Conservation (phyloP, 2,113 vertebrate genomes). For the Colinus virginianus region DNA sequence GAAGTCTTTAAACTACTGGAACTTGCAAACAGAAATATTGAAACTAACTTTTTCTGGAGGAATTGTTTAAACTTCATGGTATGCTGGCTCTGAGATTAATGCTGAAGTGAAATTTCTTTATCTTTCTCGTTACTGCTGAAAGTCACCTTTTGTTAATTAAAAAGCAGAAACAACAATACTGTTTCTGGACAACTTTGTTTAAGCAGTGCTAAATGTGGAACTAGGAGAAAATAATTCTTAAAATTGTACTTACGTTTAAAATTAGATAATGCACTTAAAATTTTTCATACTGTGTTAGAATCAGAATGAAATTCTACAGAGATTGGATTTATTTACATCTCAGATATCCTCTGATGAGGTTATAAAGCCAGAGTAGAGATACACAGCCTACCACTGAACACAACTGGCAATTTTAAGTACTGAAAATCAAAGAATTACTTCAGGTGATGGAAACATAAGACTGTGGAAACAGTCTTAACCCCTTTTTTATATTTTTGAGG, state of each 20-base stretch:
- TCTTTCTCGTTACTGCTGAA: background rate
- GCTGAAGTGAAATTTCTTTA: background rate
- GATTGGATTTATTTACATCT: background rate
- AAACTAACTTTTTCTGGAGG: background rate
- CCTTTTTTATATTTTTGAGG: background rate
- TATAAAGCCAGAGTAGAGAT: background rate
- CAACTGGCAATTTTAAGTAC: background rate
- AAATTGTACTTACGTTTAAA: background rate
- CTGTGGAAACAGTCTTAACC: background rate
- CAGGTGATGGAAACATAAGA: background rate
- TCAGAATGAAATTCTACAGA: background rate
- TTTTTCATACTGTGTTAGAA: background rate
- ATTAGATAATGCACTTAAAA: background rate
- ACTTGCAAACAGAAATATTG: background rate
- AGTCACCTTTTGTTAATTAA: background rate
- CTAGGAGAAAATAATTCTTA: background rate
- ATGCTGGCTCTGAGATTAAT: background rate
- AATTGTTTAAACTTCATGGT: background rate
- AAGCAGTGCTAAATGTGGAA: background rate
- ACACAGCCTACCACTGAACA: background rate
- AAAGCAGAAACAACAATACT: accelerated
- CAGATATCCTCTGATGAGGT: background rate
- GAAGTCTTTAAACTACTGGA: background rate
- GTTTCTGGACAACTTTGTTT: background rate
- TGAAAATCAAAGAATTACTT: background rate